Conservation (phyloP, 2,888 invertebrate genomes). For the Melinopterus prodromus region DNA sequence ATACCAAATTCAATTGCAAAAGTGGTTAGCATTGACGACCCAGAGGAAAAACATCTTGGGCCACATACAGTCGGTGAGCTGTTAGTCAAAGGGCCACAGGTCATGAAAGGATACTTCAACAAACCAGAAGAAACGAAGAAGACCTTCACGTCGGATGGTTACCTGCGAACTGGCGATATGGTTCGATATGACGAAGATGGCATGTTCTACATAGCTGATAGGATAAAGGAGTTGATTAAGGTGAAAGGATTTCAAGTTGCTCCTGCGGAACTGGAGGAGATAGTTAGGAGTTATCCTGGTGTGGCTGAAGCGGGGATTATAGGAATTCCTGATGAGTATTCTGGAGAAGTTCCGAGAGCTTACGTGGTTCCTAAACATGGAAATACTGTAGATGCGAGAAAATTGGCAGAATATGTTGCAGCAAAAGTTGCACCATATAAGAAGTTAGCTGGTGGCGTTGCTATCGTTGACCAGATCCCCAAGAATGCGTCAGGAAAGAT, state of each 20-base stretch:
- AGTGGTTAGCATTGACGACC: conserved; percentile 64
- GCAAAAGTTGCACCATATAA: conserved; percentile 79
- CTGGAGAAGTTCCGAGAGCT: conserved; percentile 79
- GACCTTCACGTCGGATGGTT: conserved; percentile 69
- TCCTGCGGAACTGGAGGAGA: conserved; percentile 83
- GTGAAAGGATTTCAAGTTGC: conserved; percentile 77
- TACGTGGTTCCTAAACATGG: conserved; percentile 67
- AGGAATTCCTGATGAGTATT: conserved; percentile 71
- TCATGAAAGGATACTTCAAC: conserved; percentile 82
- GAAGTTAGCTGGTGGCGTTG: conserved; percentile 70
- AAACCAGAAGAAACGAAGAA: conserved; percentile 77
- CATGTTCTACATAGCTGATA: conserved; percentile 74
- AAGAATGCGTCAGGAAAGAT: conserved; percentile 84
- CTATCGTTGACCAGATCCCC: conserved; percentile 73
- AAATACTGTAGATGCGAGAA: conserved; percentile 60
- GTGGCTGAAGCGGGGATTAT: conserved; percentile 84
- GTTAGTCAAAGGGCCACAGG: conserved; percentile 78
- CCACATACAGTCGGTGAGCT: conserved; percentile 73
- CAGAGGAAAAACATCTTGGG: conserved; percentile 48
- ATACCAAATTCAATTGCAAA: conserved; percentile 71
- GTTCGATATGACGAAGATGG: conserved; percentile 69
- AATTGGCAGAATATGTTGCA: conserved; percentile 69
- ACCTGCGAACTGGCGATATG: conserved; percentile 77
- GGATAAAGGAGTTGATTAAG: conserved; percentile 86
- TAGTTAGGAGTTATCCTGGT: conserved; percentile 74